Conservation (phyloP, 2,888 invertebrate species). For the Antitype chi region DNA sequence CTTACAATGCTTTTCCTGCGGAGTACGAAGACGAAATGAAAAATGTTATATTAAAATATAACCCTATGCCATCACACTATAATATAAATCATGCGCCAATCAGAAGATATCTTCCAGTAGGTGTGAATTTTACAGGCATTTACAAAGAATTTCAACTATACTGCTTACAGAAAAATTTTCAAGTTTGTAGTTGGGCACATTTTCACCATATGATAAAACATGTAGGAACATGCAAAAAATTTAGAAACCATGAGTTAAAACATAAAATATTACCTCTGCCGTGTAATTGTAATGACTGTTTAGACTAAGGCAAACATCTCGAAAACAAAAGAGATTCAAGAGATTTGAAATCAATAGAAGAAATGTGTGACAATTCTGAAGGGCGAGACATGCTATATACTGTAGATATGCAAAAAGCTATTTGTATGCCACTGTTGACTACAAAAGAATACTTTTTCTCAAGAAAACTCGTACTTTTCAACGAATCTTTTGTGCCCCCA, state of each 20-base stretch:
- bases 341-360: conserved; percentile 9
- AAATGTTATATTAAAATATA: too few species aligned
- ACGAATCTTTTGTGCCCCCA: conserved; percentile 40
- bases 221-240: conserved; percentile 4
- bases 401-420: conserved; percentile 53
- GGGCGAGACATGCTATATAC: conserved; percentile 5
- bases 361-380: neutral
- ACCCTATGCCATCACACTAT: too few species aligned
- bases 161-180: neutral
- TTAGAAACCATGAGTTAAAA: neutral
- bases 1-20: conserved; percentile 1
- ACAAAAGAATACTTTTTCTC: conserved; percentile 46
- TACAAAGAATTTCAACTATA: too few species aligned
- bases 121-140: too few species aligned
- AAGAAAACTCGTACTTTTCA: conserved; percentile 43
- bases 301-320: neutral
- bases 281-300: conserved; percentile 3
- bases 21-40: conserved; percentile 1
- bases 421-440: conserved; percentile 39
- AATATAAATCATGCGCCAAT: too few species aligned
- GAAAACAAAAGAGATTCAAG: conserved; percentile 14
- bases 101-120: too few species aligned
- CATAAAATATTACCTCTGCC: neutral
- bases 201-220: neutral
- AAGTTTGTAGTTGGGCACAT: conserved; percentile 12